Percentiles rank a stretch among this genome's conserved stretches.
Evolutionary conservation across 2,888 invertebrate species (phyloP).

Genomic region (Drosophila nr. medialis): DNA sequence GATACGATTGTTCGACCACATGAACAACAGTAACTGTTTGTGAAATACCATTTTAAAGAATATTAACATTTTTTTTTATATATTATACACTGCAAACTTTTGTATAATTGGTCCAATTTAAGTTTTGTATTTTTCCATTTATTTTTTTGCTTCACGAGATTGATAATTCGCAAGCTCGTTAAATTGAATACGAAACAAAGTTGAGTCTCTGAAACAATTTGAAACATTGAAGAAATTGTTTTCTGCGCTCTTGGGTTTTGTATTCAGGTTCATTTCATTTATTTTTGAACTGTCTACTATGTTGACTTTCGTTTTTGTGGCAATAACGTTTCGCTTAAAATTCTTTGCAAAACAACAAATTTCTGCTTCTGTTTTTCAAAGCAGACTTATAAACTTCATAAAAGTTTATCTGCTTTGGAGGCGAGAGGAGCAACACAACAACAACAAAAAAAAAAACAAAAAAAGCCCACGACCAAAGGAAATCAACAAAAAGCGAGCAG

Average conservation of each 20-base stretch:
- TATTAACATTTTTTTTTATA: not conserved
- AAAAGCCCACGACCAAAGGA: constrained; percentile 19
- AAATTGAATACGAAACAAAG: constrained; percentile 29
- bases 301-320: constrained; percentile 59
- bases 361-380: constrained; percentile 32
- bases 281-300: constrained; percentile 29
- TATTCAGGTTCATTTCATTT: constrained; percentile 25
- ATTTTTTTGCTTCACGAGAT: constrained; percentile 1
- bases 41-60: constrained; percentile 11
- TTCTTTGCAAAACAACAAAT: constrained; percentile 27
- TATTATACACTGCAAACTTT: not conserved
- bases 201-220: constrained; percentile 16
- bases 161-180: constrained; percentile 23
- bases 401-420: constrained; percentile 58
- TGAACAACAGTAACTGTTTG: constrained; percentile 32
- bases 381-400: constrained; percentile 61
- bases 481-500: constrained; percentile 26
- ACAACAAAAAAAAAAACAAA: not conserved
- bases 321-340: constrained; percentile 65
- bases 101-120: constrained; percentile 1
- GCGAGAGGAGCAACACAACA: not conserved
- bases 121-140: not conserved
- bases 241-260: constrained; percentile 16
- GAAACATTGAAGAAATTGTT: constrained; percentile 29
- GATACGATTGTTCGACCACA: constrained; percentile 11